A percentile compares a stretch with the other conserved stretches of the same genome.
Conservation (phyloP, 2,888 invertebrate species). For the Calameuta pallipes region DNA sequence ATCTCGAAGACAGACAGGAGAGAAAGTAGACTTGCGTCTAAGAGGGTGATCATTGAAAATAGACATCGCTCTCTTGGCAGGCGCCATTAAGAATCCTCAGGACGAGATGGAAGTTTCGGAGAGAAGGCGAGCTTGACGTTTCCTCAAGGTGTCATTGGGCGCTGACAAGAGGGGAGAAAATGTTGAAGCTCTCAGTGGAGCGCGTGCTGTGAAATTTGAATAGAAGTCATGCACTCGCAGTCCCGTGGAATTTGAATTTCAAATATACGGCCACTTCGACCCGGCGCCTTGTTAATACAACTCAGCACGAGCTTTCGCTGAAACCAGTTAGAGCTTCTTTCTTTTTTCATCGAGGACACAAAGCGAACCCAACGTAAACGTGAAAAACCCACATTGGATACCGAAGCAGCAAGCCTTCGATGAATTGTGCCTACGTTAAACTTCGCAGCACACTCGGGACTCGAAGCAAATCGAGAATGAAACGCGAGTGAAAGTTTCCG, state of each 20-base stretch:
- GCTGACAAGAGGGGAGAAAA: neutral
- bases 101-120: neutral
- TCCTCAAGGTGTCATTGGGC: neutral
- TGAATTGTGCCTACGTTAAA: neutral
- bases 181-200: neutral
- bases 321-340: neutral
- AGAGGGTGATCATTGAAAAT: neutral
- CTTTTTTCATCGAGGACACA: neutral
- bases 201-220: slow-evolving; percentile 4
- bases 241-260: slow-evolving; percentile 1
- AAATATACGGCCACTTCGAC: neutral
- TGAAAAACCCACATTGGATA: neutral
- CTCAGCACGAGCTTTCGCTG: neutral
- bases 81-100: neutral
- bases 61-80: neutral
- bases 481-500: neutral
- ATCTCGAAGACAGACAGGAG: neutral
- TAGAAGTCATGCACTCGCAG: slow-evolving; percentile 6
- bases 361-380: neutral
- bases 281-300: neutral
- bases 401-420: neutral
- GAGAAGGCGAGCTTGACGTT: neutral
- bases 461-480: neutral
- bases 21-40: neutral
- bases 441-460: neutral